phyloP scores from a whole-genome alignment of 2,888 invertebrate species.

The Busseola fusca region DNA sequence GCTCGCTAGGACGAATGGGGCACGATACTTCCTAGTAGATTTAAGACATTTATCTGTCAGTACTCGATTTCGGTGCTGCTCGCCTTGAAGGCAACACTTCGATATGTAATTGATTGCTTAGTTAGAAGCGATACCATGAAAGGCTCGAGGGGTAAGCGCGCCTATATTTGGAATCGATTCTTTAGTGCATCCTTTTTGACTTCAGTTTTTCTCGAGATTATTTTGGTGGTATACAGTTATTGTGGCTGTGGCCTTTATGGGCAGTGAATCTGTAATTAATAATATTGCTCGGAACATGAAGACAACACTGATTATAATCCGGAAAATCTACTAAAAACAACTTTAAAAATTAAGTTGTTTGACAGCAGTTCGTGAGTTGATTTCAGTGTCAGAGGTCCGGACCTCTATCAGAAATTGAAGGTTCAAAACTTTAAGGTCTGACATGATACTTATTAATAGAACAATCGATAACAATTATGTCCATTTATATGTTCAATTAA shows the following conservation, averaged over 20 bases:
- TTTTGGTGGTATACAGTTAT: constrained; percentile 36
- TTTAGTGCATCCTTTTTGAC: constrained; percentile 51
- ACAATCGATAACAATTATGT: constrained; percentile 46
- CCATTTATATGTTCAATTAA: constrained; percentile 36
- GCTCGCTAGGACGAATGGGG: constrained; percentile 83
- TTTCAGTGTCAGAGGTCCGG: constrained; percentile 24
- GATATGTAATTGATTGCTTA: constrained; percentile 55
- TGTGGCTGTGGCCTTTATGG: constrained; percentile 31
- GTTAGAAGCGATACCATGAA: constrained; percentile 58
- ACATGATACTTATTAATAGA: constrained; percentile 39
- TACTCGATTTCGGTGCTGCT: constrained; percentile 75
- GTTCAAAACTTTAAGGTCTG: constrained; percentile 13
- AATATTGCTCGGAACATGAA: neutral
- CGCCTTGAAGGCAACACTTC: constrained; percentile 77
- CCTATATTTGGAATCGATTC: constrained; percentile 56
- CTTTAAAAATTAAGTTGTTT: neutral
- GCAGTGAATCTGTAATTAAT: constrained; percentile 21
- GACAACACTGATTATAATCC: constrained; percentile 1
- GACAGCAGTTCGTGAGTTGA: neutral
- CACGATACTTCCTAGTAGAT: constrained; percentile 84
- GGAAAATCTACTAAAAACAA: neutral
- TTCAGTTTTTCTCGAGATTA: constrained; percentile 39
- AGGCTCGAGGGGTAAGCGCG: constrained; percentile 42
- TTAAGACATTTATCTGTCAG: constrained; percentile 80
- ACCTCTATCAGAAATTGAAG: constrained; percentile 25